Evolutionary conservation across 1,140 invertebrate genomes (phyloP).

Genomic region (Drosophila oshimai): DNA sequence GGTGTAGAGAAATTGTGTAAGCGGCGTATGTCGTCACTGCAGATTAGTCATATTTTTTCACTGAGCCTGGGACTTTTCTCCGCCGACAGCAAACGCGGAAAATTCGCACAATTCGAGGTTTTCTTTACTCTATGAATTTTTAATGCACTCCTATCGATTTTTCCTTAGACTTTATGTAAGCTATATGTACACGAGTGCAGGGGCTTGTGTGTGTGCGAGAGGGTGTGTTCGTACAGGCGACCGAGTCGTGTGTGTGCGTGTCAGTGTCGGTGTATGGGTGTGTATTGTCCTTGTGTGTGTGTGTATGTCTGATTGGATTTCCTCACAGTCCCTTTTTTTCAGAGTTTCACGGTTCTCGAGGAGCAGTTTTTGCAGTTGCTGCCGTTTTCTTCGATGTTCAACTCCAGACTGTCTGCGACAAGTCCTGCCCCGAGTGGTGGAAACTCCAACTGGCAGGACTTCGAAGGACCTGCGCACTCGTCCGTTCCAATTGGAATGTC

Average conservation of each 20-base stretch:
- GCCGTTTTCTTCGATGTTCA: constrained; percentile 82
- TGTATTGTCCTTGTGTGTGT: constrained; percentile 38
- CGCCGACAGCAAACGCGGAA: constrained; percentile 5
- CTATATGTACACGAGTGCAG: constrained; percentile 51
- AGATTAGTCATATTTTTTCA: constrained; percentile 77
- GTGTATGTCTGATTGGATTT: constrained; percentile 71
- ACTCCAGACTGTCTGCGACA: constrained; percentile 81
- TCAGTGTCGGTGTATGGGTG: constrained; percentile 29
- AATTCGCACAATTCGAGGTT: constrained; percentile 21
- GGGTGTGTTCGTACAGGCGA: constrained; percentile 44
- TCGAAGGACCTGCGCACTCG: constrained; percentile 78
- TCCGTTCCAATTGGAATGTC: constrained; percentile 62
- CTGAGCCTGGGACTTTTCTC: constrained; percentile 30
- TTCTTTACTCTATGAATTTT: constrained; percentile 60
- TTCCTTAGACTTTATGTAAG: constrained; percentile 78
- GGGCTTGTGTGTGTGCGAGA: constrained; percentile 45
- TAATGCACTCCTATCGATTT: constrained; percentile 77
- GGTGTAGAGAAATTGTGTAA: constrained; percentile 82
- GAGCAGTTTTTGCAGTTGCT: constrained; percentile 71
- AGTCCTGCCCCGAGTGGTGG: constrained; percentile 67
- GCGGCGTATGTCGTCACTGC: constrained; percentile 79
- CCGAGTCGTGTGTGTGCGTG: constrained; percentile 42
- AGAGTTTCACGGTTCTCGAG: constrained; percentile 55
- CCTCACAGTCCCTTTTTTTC: constrained; percentile 69
- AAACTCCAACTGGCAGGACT: constrained; percentile 61